Conservation (phyloP, 1,140 invertebrate genomes). For the Drosophila rufa region DNA sequence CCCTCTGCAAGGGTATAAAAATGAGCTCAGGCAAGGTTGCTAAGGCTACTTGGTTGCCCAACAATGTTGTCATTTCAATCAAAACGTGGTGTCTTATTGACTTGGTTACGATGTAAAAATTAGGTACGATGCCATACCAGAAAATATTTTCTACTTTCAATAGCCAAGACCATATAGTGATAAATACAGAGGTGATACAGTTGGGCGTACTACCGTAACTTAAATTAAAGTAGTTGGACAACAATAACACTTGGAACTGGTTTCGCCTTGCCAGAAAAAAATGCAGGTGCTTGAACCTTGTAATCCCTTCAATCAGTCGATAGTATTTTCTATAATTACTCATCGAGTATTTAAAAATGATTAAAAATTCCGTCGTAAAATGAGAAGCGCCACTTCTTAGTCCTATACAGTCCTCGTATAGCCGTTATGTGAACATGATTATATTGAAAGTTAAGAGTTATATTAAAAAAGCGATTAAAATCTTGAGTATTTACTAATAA, state of each 20-base stretch:
- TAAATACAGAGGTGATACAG: not conserved
- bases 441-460: not conserved
- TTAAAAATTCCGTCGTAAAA: constrained; percentile 39
- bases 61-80: constrained; percentile 13
- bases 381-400: constrained; percentile 14
- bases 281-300: constrained; percentile 8
- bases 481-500: constrained; percentile 6
- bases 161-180: constrained; percentile 4
- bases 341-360: constrained; percentile 1
- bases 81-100: not conserved
- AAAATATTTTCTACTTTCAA: constrained; percentile 18
- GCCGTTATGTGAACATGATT: constrained; percentile 6
- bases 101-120: not conserved
- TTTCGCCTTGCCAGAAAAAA: constrained; percentile 15
- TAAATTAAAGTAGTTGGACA: constrained; percentile 14
- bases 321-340: constrained; percentile 19
- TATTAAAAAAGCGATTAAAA: not conserved
- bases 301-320: constrained; percentile 24
- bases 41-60: not conserved
- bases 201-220: constrained; percentile 28
- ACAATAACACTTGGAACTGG: constrained; percentile 30
- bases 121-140: constrained; percentile 7
- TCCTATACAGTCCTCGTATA: too few relatives aligned
- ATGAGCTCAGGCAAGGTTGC: constrained; percentile 15
- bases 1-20: not conserved